These are phyloP conservation scores for Calcarius lapponicus DNA, from an alignment of 2,797 vertebrate genomes.

Conservation along the genomic window DNA sequence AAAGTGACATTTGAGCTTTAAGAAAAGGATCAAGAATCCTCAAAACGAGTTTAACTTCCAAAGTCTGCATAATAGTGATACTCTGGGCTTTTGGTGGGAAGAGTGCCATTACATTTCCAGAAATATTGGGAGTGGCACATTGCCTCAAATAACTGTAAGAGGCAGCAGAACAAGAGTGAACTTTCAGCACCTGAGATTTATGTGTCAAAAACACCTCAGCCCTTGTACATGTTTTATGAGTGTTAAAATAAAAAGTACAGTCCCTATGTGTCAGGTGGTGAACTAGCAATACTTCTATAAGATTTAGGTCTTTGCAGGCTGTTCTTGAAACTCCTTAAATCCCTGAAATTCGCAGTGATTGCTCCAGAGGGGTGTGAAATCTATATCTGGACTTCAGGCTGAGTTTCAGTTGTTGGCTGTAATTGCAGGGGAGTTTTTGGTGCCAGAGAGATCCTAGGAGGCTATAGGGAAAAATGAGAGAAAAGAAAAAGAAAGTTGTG, in stretches of 20 bases:
- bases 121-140: not conserved
- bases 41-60: not conserved
- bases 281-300: constrained; percentile 18
- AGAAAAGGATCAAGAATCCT: not conserved
- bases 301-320: constrained; percentile 44
- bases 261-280: constrained; percentile 18
- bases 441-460: not conserved
- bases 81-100: not conserved
- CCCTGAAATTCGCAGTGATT: constrained; percentile 7
- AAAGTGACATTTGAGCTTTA: not conserved
- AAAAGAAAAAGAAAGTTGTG: not conserved
- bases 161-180: constrained; percentile 36
- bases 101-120: not conserved
- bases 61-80: not conserved
- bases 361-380: not conserved
- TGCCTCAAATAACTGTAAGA: constrained; percentile 37
- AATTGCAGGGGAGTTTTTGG: not conserved
- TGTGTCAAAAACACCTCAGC: constrained; percentile 44
- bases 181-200: constrained; percentile 57
- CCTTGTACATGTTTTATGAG: constrained; percentile 63
- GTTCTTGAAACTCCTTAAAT: not conserved
- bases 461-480: not conserved
- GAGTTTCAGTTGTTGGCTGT: not conserved
- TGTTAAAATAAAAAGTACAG: constrained; percentile 52
- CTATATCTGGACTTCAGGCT: not conserved